Conservation (phyloP, 2,113 vertebrate species). For the Saccopteryx leptura region DNA sequence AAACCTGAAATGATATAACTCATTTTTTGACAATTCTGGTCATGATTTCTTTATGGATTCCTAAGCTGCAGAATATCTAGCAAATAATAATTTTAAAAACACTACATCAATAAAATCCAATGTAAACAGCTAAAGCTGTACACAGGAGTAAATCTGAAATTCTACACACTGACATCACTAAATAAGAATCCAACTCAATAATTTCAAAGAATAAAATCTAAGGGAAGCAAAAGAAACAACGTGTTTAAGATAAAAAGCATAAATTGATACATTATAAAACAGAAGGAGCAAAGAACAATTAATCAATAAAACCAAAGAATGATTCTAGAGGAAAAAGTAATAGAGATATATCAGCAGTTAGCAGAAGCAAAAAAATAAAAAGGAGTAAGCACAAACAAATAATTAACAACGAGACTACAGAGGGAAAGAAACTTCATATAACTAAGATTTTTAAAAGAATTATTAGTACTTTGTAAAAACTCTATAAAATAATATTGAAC, state of each 20-base stretch:
- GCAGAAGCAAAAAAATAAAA: slow-evolving; percentile 23
- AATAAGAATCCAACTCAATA: slow-evolving; percentile 8
- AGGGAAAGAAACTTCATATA: not conserved
- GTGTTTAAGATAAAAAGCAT: slow-evolving; percentile 35
- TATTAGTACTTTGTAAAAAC: not conserved
- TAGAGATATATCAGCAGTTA: not conserved
- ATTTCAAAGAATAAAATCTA: slow-evolving; percentile 26
- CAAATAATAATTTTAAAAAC: slow-evolving; percentile 37
- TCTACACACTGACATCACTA: not conserved
- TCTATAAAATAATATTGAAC: slow-evolving; percentile 51
- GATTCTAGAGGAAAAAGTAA: not conserved
- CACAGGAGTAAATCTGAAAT: not conserved
- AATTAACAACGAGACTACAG: not conserved
- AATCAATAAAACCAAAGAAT: slow-evolving; percentile 1
- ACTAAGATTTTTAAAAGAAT: slow-evolving; percentile 47
- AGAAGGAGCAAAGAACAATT: slow-evolving; percentile 43
- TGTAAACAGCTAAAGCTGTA: not conserved
- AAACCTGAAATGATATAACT: slow-evolving; percentile 29
- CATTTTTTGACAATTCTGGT: slow-evolving; percentile 41
- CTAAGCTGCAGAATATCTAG: slow-evolving; percentile 34
- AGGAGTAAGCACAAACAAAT: not conserved
- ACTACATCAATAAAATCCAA: slow-evolving; percentile 24
- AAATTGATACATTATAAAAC: slow-evolving; percentile 29
- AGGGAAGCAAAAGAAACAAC: slow-evolving; percentile 52
- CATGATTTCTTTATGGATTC: slow-evolving; percentile 12